These are phyloP conservation scores for Eptesicus fuscus DNA, from an alignment of 2,113 vertebrate species.

Conservation along the genomic window DNA sequence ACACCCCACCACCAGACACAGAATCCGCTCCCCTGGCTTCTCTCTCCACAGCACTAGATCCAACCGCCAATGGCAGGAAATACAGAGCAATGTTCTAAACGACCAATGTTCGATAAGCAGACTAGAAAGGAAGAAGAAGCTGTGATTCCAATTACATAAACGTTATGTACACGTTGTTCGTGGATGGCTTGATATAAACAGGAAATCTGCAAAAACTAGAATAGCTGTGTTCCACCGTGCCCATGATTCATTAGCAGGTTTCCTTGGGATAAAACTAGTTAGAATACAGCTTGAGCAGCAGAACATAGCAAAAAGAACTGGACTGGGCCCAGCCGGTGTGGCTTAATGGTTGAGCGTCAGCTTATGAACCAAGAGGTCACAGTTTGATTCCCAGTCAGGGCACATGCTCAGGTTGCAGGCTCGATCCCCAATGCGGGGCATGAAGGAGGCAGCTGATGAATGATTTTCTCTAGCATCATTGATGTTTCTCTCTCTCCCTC, in stretches of 20 bases:
- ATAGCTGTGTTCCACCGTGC: not conserved
- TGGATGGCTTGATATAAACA: not conserved
- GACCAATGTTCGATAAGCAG: not conserved
- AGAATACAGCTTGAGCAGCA: slow-evolving; percentile 23
- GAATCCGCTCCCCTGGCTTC: not conserved
- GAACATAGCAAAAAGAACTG: not conserved
- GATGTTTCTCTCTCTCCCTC: too few species aligned
- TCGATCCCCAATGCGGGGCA: too few species aligned
- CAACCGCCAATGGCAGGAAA: not conserved
- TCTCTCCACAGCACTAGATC: not conserved
- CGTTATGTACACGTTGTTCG: rapidly evolving
- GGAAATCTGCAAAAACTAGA: not conserved
- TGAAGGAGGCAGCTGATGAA: too few species aligned
- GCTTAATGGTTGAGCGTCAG: too few species aligned
- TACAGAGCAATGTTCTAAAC: not conserved
- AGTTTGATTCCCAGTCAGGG: too few species aligned
- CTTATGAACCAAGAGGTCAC: too few species aligned
- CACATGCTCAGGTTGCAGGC: too few species aligned
- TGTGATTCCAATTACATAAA: not conserved
- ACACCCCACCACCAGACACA: not conserved
- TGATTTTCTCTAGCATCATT: too few species aligned
- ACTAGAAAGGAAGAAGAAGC: not conserved
- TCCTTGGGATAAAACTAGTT: slow-evolving; percentile 31
- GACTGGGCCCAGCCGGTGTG: too few species aligned
- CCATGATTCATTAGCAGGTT: not conserved